phyloP scores from a whole-genome alignment of 2,888 invertebrate species.

The Hipparchia sbordonii region DNA sequence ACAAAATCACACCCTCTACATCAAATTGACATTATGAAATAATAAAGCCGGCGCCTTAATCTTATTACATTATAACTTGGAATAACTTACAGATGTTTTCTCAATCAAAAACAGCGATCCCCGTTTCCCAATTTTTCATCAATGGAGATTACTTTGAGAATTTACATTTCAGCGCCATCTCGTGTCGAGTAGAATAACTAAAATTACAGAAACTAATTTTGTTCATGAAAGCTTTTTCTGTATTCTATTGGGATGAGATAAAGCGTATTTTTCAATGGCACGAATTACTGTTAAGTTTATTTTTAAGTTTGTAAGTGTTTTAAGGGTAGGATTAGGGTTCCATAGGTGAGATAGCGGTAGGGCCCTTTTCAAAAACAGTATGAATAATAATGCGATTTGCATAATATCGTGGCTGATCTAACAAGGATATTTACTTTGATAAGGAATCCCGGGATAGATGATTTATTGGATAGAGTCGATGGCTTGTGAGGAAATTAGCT shows the following conservation, averaged over 20 bases:
- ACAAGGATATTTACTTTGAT: slow-evolving; percentile 75
- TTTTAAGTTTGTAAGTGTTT: slow-evolving; percentile 53
- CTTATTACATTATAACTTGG: slow-evolving; percentile 75
- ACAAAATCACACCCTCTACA: slow-evolving; percentile 49
- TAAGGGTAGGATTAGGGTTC: slow-evolving; percentile 69
- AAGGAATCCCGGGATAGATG: slow-evolving; percentile 59
- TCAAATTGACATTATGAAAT: slow-evolving; percentile 77
- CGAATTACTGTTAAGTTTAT: slow-evolving; percentile 39
- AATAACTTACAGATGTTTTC: slow-evolving; percentile 79
- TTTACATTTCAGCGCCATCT: slow-evolving; percentile 81
- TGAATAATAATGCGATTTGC: slow-evolving; percentile 81
- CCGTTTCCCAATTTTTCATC: slow-evolving; percentile 75
- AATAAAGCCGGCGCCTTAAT: slow-evolving; percentile 73
- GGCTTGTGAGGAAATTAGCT: background rate
- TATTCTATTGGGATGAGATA: slow-evolving; percentile 22
- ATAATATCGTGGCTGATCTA: slow-evolving; percentile 73
- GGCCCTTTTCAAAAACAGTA: slow-evolving; percentile 79
- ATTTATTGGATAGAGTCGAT: slow-evolving; percentile 47
- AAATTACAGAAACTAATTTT: slow-evolving; percentile 24
- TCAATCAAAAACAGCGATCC: slow-evolving; percentile 67
- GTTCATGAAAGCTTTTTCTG: background rate
- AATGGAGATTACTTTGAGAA: slow-evolving; percentile 71
- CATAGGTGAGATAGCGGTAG: slow-evolving; percentile 45
- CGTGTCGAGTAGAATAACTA: slow-evolving; percentile 59
- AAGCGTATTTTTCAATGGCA: slow-evolving; percentile 42